A percentile compares a stretch with the other conserved stretches of the same genome.
Conservation (phyloP, 1,140 invertebrate species). For the Cylas formicarius region DNA sequence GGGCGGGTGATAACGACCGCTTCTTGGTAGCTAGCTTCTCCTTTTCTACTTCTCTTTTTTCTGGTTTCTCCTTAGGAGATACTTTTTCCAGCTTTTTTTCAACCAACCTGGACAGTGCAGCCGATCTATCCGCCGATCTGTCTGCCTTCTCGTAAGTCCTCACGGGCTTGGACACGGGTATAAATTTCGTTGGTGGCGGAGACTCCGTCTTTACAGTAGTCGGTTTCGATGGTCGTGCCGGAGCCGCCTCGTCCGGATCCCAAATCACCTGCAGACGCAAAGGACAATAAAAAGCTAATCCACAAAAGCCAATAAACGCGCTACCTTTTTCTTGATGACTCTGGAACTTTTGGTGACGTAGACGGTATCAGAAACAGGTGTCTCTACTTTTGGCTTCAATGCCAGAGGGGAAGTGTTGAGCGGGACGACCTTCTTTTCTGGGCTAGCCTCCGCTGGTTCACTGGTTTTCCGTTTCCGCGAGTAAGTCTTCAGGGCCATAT, state of each 20-base stretch:
- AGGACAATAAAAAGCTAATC: neutral
- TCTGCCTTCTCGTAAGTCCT: too few relatives aligned
- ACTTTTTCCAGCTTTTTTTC: slow-evolving; percentile 6
- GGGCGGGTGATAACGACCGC: neutral
- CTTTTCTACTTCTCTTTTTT: neutral
- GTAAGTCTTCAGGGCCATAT: slow-evolving; percentile 36
- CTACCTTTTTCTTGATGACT: slow-evolving; percentile 54
- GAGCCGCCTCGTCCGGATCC: slow-evolving; percentile 54
- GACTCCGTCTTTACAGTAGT: slow-evolving; percentile 3
- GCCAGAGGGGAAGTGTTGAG: slow-evolving; percentile 16
- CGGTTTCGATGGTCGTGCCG: slow-evolving; percentile 8
- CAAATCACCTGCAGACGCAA: slow-evolving; percentile 46
- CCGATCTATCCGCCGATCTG: neutral
- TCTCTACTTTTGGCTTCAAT: slow-evolving; percentile 6
- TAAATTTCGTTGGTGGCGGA: slow-evolving; percentile 1
- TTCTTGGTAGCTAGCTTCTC: slow-evolving; percentile 4
- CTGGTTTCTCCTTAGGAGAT: neutral
- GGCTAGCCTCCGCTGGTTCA: slow-evolving; percentile 17
- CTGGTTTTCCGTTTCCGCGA: slow-evolving; percentile 36
- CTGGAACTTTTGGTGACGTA: slow-evolving; percentile 46
- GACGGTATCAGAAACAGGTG: slow-evolving; percentile 15
- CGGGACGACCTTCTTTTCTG: slow-evolving; percentile 17
- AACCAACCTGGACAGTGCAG: too few relatives aligned
- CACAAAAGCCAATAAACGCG: neutral
- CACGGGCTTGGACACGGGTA: slow-evolving; percentile 9